Conservation (phyloP, 2,113 vertebrate genomes). For the Peromyscus polionotus region DNA sequence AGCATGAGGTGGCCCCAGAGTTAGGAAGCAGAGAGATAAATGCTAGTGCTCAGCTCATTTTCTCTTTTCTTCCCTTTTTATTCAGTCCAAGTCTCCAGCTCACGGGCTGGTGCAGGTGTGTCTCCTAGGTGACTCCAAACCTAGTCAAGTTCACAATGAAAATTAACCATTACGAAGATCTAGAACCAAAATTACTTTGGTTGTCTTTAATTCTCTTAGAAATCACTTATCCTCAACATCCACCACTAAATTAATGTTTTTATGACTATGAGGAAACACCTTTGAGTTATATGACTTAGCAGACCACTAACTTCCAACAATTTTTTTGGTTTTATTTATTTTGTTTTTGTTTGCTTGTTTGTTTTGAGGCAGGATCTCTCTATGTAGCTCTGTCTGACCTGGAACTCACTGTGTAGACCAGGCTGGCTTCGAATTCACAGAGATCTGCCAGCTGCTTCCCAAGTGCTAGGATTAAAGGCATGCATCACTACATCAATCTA, state of each 20-base stretch:
- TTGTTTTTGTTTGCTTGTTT: neutral
- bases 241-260: neutral
- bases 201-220: neutral
- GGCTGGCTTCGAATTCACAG: neutral
- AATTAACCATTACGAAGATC: neutral
- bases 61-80: neutral
- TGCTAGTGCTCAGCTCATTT: neutral
- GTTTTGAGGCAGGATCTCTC: neutral
- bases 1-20: neutral
- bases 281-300: neutral
- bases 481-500: neutral
- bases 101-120: neutral
- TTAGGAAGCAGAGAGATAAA: neutral
- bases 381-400: neutral
- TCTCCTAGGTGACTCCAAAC: neutral
- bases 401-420: neutral
- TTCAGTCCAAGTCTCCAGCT: neutral
- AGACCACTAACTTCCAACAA: neutral
- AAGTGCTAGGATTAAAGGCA: neutral
- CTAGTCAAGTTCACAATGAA: neutral
- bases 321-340: neutral
- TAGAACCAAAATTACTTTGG: neutral
- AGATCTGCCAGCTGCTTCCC: neutral
- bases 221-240: neutral
- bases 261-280: neutral